Evolutionary conservation across 2,113 vertebrate species (phyloP), one percentile per base, ranked within the genome.

Genomic region (Illadopsis cleaveri): DNA sequence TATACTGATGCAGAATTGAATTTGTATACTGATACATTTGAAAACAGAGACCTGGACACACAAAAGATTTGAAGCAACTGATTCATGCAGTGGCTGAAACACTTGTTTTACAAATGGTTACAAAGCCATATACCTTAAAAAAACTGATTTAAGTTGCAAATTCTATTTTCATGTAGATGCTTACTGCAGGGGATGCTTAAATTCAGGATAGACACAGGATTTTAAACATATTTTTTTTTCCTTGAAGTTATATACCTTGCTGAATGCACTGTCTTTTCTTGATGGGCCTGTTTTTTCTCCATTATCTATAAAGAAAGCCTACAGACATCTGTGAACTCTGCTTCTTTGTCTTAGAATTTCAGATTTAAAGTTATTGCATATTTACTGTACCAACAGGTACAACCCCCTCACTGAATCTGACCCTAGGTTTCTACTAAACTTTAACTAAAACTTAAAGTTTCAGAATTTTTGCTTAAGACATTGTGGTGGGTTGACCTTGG

Each of bases 301-400:
- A 9, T n/a, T 86, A 25, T 12, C 10, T n/a, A 0, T 23, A 28
- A 3, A 31, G 47, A 13, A 86, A 40, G 7, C 1, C 1, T 47
- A 9, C 3, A 15, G 61, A 53, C 18, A 48, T n/a, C 33, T 44
- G 5, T 18, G 45, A 76, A 35, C 5, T 75, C 14, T 35, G 5
- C 3, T 68, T 19, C 6, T 8, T 45, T 25, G 10, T 38, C 30
- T 38, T 37, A 53, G 8, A 37, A 48, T 66, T 83, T 57, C 12
- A 53, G 11, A 48, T 62, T 70, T 44, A 44, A 24, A 56, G 14
- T 44, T 62, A 11, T 42, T 62, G 1, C 1, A 24, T 51, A 3
- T 4, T n/a, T 66, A 0, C 14, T 70, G 9, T 53, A 65, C 20
- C 15, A 42, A 7, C 5, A 54, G 5, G 16, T 37, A 38, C 11